Conservation (phyloP, 2,888 invertebrate genomes). For the Atethmia centrago region DNA sequence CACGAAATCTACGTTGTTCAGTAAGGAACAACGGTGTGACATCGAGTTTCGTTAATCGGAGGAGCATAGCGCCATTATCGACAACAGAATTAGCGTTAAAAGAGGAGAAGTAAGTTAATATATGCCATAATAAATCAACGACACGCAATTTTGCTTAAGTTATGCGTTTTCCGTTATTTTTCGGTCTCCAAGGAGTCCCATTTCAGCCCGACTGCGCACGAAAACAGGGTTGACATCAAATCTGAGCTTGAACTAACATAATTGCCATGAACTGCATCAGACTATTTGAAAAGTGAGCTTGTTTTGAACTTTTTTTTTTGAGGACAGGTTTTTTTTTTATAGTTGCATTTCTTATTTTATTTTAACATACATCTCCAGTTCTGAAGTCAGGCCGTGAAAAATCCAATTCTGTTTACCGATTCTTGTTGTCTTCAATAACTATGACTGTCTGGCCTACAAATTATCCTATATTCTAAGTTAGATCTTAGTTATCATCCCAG, state of each 20-base stretch:
- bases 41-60: conserved; percentile 78
- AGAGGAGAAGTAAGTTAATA: conserved; percentile 83
- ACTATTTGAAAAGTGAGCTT: not conserved
- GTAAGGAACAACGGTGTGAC: conserved; percentile 74
- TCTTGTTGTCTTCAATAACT: not conserved
- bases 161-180: not conserved
- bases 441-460: not conserved
- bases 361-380: not conserved
- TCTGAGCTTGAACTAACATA: not conserved
- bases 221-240: not conserved
- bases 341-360: no score
- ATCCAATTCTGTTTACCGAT: no score
- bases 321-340: not conserved
- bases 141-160: not conserved
- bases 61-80: conserved; percentile 78
- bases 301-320: no score
- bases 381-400: not conserved
- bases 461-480: no score
- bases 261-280: not conserved
- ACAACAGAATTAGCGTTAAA: conserved; percentile 80
- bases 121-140: not conserved
- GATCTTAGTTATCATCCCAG: not conserved
- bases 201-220: not conserved
- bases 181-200: not conserved
- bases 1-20: conserved; percentile 73